Evolutionary conservation across 2,113 vertebrate genomes (phyloP), one percentile per base, ranked within the genome.

Genomic region (Eubucco bourcierii): DNA sequence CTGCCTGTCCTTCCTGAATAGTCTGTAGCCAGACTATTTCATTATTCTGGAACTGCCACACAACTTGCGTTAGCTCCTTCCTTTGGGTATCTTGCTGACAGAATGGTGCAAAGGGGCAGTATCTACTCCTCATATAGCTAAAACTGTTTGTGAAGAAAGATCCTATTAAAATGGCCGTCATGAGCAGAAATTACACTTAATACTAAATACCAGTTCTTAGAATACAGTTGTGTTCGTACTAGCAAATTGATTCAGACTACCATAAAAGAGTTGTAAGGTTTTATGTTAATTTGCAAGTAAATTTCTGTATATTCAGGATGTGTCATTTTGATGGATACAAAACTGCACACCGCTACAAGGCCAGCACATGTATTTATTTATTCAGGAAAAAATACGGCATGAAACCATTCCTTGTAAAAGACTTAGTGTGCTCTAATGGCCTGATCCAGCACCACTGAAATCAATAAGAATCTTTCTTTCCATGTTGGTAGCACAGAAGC

Each of bases 31-130:
- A n/a, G n/a, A n/a, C n/a, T 95, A 97, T 97, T 98, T 97, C 98
- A 98, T 98, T 97, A 98, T 98, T 98, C 93, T 98, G 94, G 96
- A 97, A 97, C 80, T 95, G 92, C 91, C 93, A 97, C 56, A 25
- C 94, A 94, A 97, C 93, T 96, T 96, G 95, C 97, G 97, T 97
- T 97, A 97, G 90, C 88, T 95, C 90, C 94, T 96, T 97, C 96
- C 96, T 97, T 73, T 93, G 95, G 87, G 63, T 91, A 60, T 90
- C 93, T 92, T 79, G 84, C 85, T 91, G 91, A 95, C 91, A 96
- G 95, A 97, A 90, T 27, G 58, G 87, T 91, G 93, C 77, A 90
- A 90, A 96, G 58, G 68, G 96, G 72, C 71, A 93, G 39, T 95
- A 92, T 80, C 90, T 96, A 95, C 92, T 90, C 91, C 84, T 79